phyloP scores from a whole-genome alignment of 2,888 invertebrate genomes.

The Zootermopsis nevadensis region DNA sequence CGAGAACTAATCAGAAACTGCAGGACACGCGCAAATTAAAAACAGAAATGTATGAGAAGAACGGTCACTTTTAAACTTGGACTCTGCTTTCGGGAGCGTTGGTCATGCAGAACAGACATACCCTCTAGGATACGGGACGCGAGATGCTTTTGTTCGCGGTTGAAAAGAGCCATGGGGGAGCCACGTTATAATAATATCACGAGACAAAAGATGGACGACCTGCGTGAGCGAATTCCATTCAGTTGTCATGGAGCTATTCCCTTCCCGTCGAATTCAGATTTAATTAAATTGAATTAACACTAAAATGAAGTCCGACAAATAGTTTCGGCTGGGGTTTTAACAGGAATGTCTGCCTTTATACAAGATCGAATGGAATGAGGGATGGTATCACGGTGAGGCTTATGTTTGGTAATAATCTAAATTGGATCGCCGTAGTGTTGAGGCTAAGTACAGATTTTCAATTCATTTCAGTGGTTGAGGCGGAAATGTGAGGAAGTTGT shows the following conservation, averaged over 20 bases:
- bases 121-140: not conserved
- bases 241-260: constrained; percentile 11
- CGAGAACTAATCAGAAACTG: too few relatives aligned
- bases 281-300: constrained; percentile 31
- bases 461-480: not conserved
- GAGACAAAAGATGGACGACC: constrained; percentile 20
- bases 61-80: not conserved
- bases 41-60: not conserved
- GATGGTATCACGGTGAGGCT: not conserved
- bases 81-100: too few relatives aligned
- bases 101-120: too few relatives aligned
- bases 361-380: too few relatives aligned
- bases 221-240: constrained; percentile 26
- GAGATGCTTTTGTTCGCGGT: not conserved
- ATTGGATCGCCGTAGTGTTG: not conserved
- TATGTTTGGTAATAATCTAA: constrained; percentile 26
- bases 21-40: not conserved
- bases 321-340: not conserved
- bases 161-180: not conserved
- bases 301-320: not conserved
- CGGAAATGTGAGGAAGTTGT: too few relatives aligned
- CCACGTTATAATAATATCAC: constrained; percentile 16
- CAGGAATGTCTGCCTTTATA: not conserved
- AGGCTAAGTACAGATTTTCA: not conserved
- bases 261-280: not conserved